These are phyloP conservation scores for Echinometra lucunter DNA, from an alignment of 53 echinoderm and acorn worm genomes.

Conservation along the genomic window DNA sequence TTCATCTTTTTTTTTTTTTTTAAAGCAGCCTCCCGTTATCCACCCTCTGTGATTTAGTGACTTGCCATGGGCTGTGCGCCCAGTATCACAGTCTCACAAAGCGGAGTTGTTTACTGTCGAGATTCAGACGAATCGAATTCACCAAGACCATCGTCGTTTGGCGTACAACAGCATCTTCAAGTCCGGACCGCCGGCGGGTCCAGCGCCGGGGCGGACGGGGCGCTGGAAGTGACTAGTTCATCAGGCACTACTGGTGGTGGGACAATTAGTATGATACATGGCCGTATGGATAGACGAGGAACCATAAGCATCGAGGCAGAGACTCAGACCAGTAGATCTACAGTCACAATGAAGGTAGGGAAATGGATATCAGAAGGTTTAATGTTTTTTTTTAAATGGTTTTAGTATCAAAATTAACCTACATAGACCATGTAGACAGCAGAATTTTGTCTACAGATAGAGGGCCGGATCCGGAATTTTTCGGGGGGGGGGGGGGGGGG, in stretches of 20 bases:
- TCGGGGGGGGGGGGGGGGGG: too few relatives aligned
- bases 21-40: neutral
- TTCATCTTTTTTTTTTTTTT: neutral
- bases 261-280: slow-evolving; percentile 76
- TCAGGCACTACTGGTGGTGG: slow-evolving; percentile 47
- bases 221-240: slow-evolving; percentile 70
- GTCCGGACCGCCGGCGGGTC: slow-evolving; percentile 78
- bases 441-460: too few relatives aligned
- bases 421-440: too few relatives aligned
- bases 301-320: slow-evolving; percentile 93
- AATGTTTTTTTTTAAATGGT: too few relatives aligned
- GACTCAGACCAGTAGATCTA: slow-evolving; percentile 87
- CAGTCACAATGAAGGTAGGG: slow-evolving; percentile 86
- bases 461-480: too few relatives aligned
- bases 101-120: slow-evolving; percentile 96
- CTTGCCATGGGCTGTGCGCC: slow-evolving; percentile 94
- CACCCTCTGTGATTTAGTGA: neutral
- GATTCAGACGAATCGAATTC: slow-evolving; percentile 95
- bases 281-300: slow-evolving; percentile 84
- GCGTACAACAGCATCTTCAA: slow-evolving; percentile 86
- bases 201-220: slow-evolving; percentile 70
- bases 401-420: too few relatives aligned
- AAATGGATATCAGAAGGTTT: neutral
- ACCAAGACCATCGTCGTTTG: slow-evolving; percentile 83
- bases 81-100: slow-evolving; percentile 96